phyloP scores from a whole-genome alignment of 1,140 invertebrate genomes.

The Diorhabda elongata region DNA sequence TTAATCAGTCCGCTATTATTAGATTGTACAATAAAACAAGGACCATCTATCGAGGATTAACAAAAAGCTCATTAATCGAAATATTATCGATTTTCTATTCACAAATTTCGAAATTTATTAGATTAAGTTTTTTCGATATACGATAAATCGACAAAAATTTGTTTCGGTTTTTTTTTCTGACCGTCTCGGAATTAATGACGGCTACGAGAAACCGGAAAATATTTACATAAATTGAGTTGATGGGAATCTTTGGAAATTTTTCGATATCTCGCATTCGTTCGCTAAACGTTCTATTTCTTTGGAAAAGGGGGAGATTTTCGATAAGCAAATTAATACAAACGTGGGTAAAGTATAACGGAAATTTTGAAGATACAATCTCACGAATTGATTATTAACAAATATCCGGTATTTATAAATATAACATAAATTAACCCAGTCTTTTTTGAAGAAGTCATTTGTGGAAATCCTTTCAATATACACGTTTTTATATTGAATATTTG shows the following conservation, averaged over 20 bases:
- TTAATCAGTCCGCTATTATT: not conserved
- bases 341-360: too few relatives aligned
- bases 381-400: too few relatives aligned
- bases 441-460: too few relatives aligned
- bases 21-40: not conserved
- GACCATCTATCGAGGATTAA: not conserved
- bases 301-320: too few relatives aligned
- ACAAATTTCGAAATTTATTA: not conserved
- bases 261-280: too few relatives aligned
- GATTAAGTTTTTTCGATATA: not conserved
- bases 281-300: too few relatives aligned
- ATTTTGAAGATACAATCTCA: too few relatives aligned
- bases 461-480: too few relatives aligned
- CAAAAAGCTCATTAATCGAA: not conserved
- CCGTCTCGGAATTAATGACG: not conserved
- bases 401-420: too few relatives aligned
- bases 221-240: not conserved
- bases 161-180: not conserved
- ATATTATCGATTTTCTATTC: not conserved
- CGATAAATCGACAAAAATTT: slow-evolving; percentile 3
- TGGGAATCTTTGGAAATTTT: not conserved
- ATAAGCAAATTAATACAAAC: too few relatives aligned
- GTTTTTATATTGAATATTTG: too few relatives aligned
- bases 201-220: not conserved
- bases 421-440: too few relatives aligned